Evolutionary conservation across 1,140 invertebrate species (phyloP), one percentile per base, ranked within the genome.

Genomic region (Tetragonula clypearis): DNA sequence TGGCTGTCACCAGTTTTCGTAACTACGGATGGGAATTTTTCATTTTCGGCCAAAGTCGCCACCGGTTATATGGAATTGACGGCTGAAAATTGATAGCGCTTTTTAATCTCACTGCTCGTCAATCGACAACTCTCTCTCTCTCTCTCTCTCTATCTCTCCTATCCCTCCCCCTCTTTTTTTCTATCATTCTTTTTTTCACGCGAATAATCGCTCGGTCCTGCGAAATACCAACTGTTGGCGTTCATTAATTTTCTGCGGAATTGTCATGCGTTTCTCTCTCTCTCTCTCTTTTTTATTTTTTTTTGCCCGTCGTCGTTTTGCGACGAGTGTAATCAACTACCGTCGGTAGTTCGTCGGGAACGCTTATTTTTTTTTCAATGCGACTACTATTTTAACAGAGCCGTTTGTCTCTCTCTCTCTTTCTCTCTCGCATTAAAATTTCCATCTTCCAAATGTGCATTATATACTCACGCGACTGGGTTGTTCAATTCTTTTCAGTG

Each of bases 21-120:
- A 80, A 75, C 75, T n/a, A 82, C 58, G 56, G 65, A 82, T 75
- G 80, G 71, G 66, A 82, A 82, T 82, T 82, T 82, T 30, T 82
- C 69, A 82, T 82, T 82, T 49, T 81, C 60, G 55, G 30, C 5
- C 49, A 58, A 23, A 55, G 30, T 74, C 35, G 17, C 41, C 41
- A 49, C n/a, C 56, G 56, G 71, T 74, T 82, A 49, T 74, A 82
- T 74, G 53, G 79, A 82, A 82, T 82, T 65, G 41, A 53, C 56
- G n/a, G 71, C 2, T 56, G 41, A 60, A 72, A 75, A 82, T 66
- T 75, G 80, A 66, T 82, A 75, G n/a, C 58, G 80, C 56, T 75
- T 75, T 80, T 82, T 82, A 75, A 82, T 82, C 72, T 55, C 49
- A 41, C 71, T 55, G 1, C 11, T 55, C 60, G 58, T 41, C n/a